Base-by-base conservation (phyloP, 2,797 vertebrate species). In the Anguilla marmorata region DNA sequence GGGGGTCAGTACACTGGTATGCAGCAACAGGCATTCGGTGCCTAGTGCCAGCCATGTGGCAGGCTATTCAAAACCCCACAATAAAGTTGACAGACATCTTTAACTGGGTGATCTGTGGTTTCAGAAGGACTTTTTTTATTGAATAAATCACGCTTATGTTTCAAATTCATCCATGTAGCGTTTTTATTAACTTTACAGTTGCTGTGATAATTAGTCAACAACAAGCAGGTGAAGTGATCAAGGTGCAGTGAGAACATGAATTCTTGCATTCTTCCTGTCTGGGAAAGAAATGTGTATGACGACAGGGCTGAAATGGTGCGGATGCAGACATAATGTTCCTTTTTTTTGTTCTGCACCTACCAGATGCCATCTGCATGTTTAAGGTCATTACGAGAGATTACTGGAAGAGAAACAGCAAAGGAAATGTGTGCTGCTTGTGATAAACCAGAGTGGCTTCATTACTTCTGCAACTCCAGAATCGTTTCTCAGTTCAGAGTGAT, bases 341-440 rank as follows among this genome's bases (percentile, higher is more conserved):
- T 41, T 41, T 41, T 41, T 41, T 41, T 33, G 1, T 33, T 12
- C 69, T 74, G 69, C 30, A 74, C 27, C 69, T 27, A 74, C 69
- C 69, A 74, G 27, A 69, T 69, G 66, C n/a, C n/a, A 30, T n/a
- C 66, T 7, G 5, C n/a, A 16, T 37, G 30, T 6, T 74, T 33
- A 74, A 74, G 69, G 27, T 30, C 69, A 74, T 74, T 74, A 74
- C 69, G 3, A 11, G 69, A 74, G 69, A 74, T 74, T 74, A 74
- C 1, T 21, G 69, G 69, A 37, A 74, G 27, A 74, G 24, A 9
- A 74, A 74, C 69, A 21, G 14, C 69, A 74, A 74, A 74, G 30
- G 30, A 74, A 30, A 74, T 30, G 14, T 69, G 21, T 33, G 69
- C 27, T 30, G 69, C 19, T 37, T 12, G 11, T 27, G 9, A 74